These are phyloP conservation scores for Oopsacas minuta DNA, from an alignment of 37 sponge, comb jelly and placozoan genomes.

Conservation along the genomic window DNA sequence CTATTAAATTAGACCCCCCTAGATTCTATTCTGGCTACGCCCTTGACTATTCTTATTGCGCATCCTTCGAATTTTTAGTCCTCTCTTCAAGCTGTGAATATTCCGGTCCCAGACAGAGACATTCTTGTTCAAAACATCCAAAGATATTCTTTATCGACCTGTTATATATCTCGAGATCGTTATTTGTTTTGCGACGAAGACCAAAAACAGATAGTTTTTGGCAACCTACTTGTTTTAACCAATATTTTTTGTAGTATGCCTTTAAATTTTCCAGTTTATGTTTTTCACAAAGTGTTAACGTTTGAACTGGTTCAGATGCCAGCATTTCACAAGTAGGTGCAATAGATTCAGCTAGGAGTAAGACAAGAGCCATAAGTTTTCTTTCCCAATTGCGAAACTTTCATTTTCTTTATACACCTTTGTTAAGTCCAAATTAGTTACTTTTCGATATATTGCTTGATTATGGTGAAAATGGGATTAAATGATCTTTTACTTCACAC, in stretches of 20 bases:
- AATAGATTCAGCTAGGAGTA: not conserved
- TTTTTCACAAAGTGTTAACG: slow-evolving; percentile 8
- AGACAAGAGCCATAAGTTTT: not conserved
- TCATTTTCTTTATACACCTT: slow-evolving; percentile 14
- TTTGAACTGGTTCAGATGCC: not conserved
- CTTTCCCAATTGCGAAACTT: slow-evolving; percentile 8
- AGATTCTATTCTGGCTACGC: too few relatives aligned
- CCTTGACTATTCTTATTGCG: too few relatives aligned
- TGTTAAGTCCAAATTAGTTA: slow-evolving; percentile 14
- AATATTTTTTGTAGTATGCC: not conserved
- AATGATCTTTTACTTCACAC: not conserved
- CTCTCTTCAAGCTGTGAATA: not conserved
- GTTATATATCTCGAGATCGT: slow-evolving; percentile 12
- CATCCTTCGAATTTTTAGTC: not conserved
- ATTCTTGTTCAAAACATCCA: not conserved
- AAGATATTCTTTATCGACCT: not conserved
- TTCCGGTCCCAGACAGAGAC: not conserved
- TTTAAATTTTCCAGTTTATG: not conserved
- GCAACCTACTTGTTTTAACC: slow-evolving; percentile 6
- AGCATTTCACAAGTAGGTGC: not conserved
- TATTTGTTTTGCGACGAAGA: slow-evolving; percentile 7
- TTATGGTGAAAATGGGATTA: not conserved
- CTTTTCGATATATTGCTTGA: slow-evolving; percentile 16
- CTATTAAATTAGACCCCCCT: too few relatives aligned
- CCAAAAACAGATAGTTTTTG: not conserved